phyloP scores from a whole-genome alignment of 1,140 invertebrate genomes.

The Meteorus sp. region DNA sequence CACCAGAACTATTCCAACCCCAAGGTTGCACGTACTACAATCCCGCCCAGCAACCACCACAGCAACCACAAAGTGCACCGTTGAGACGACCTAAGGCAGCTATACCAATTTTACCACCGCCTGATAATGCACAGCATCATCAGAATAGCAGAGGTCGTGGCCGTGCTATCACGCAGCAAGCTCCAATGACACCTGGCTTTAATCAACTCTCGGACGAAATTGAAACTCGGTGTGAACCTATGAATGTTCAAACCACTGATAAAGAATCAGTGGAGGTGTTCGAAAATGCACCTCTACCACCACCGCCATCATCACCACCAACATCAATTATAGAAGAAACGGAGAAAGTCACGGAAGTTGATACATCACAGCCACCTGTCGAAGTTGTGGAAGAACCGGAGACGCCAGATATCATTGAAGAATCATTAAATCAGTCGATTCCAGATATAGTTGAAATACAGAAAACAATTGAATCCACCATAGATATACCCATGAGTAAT shows the following conservation, averaged over 20 bases:
- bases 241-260: background rate
- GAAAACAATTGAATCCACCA: too few species aligned
- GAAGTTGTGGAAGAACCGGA: too few species aligned
- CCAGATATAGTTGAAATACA: too few species aligned
- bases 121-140: conserved; percentile 51
- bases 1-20: conserved; percentile 62
- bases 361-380: too few species aligned
- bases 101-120: conserved; percentile 66
- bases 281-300: background rate
- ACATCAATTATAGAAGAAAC: background rate
- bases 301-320: too few species aligned
- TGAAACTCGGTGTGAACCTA: background rate
- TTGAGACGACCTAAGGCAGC: conserved; percentile 62
- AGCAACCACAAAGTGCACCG: conserved; percentile 54
- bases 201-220: background rate
- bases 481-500: too few species aligned
- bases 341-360: conserved; percentile 27
- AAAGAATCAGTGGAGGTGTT: background rate
- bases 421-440: too few species aligned
- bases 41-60: conserved; percentile 56
- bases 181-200: background rate
- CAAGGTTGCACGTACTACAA: conserved; percentile 63
- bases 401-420: too few species aligned
- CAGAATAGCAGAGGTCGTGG: conserved; percentile 38
- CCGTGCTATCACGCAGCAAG: conserved; percentile 24